A percentile compares a stretch with the other conserved stretches of the same genome.
Conservation (phyloP, 2,797 vertebrate species). For the Neopelma chrysocephalum region DNA sequence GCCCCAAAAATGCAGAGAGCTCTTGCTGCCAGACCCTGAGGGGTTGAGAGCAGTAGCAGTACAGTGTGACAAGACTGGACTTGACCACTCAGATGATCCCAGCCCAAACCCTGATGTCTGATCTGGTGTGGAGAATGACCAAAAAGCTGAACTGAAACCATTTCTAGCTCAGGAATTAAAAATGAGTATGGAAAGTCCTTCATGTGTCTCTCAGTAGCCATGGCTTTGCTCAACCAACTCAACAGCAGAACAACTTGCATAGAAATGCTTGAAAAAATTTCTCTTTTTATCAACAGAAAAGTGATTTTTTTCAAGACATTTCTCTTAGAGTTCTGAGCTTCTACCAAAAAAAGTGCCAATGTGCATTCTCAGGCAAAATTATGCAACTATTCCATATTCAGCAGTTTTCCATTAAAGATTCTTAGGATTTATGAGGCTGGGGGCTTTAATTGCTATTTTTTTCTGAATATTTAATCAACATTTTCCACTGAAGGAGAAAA, state of each 20-base stretch:
- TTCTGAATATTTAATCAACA: conserved; percentile 20
- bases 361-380: neutral
- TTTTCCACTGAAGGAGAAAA: conserved; percentile 18
- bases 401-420: neutral
- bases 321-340: neutral
- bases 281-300: neutral
- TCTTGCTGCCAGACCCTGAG: neutral
- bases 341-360: neutral
- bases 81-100: neutral
- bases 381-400: neutral
- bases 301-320: neutral
- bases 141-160: neutral
- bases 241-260: neutral
- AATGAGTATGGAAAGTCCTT: neutral
- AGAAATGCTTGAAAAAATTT: neutral
- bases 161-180: neutral
- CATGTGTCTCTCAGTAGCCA: neutral
- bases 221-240: neutral
- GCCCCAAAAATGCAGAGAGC: neutral
- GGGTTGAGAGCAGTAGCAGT: neutral
- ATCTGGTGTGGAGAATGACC: neutral
- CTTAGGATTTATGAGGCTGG: neutral
- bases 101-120: neutral
- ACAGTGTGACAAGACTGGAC: neutral
- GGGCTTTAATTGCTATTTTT: neutral